Evolutionary conservation across 2,113 vertebrate genomes (phyloP).

Genomic region (Petrocephalus zakoni): DNA sequence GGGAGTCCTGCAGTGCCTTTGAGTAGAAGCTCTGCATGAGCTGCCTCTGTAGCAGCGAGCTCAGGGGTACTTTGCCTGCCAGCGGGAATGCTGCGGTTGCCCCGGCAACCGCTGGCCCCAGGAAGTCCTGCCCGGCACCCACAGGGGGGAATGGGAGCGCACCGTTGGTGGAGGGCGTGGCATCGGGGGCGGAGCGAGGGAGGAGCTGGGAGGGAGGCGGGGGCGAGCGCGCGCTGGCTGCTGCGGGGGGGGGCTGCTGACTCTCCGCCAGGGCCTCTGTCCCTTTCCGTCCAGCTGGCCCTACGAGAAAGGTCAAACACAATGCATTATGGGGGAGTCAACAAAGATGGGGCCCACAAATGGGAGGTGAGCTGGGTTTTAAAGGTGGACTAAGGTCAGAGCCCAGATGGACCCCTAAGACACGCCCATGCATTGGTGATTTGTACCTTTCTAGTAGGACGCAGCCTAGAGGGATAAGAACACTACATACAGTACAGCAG

Average conservation of each 20-base stretch:
- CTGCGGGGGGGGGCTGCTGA: constrained; percentile 62
- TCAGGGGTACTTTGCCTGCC: constrained; percentile 95
- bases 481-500: neutral
- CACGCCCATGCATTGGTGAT: constrained; percentile 98
- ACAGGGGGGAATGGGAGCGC: constrained; percentile 90
- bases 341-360: constrained; percentile 66
- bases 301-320: constrained; percentile 99
- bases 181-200: constrained; percentile 63
- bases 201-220: constrained; percentile 71
- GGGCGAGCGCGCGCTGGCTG: constrained; percentile 49
- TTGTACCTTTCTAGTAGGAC: constrained; percentile 99
- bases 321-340: constrained; percentile 99
- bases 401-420: constrained; percentile 63
- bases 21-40: constrained; percentile 98
- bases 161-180: constrained; percentile 86
- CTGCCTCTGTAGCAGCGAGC: constrained; percentile 93
- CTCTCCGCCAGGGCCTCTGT: constrained; percentile 82
- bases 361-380: constrained; percentile 36
- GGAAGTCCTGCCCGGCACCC: constrained; percentile 95
- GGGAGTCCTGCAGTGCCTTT: constrained; percentile 88
- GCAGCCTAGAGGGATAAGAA: constrained; percentile 74
- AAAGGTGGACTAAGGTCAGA: constrained; percentile 69
- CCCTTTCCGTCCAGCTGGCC: constrained; percentile 96
- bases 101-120: constrained; percentile 78
- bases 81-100: constrained; percentile 79